phyloP scores from a whole-genome alignment of 2,888 invertebrate genomes.

The Spodoptera exigua region DNA sequence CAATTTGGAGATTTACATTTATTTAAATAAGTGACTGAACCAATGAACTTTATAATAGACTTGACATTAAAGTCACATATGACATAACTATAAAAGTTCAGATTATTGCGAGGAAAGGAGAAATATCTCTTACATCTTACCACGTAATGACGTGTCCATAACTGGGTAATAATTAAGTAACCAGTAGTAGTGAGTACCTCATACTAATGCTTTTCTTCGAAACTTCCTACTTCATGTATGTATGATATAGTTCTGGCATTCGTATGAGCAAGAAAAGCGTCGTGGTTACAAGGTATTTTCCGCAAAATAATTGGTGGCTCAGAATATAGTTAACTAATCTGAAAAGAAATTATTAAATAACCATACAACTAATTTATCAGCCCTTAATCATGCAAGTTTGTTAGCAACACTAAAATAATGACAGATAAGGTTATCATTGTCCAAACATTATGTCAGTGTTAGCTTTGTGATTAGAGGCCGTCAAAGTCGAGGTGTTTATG shows the following conservation, averaged over 20 bases:
- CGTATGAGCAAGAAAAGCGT: conserved; percentile 27
- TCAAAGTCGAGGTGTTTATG: conserved; percentile 26
- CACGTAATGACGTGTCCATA: conserved; percentile 32
- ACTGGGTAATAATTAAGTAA: conserved; percentile 41
- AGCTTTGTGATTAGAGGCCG: conserved; percentile 29
- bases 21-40: too few species aligned
- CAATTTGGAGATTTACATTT: too few species aligned
- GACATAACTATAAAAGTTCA: too few species aligned
- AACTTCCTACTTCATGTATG: conserved; percentile 27
- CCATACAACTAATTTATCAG: too few species aligned
- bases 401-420: conserved; percentile 36
- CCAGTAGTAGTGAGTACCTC: conserved; percentile 13
- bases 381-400: background rate
- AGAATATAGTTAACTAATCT: too few species aligned
- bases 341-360: too few species aligned
- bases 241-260: conserved; percentile 37
- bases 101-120: too few species aligned
- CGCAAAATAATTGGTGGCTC: too few species aligned
- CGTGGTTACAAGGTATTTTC: conserved; percentile 33
- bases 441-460: conserved; percentile 55
- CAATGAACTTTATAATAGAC: too few species aligned
- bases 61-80: too few species aligned
- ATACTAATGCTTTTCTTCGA: conserved; percentile 42
- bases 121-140: conserved; percentile 38
- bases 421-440: conserved; percentile 52